Conservation (phyloP, 2,888 invertebrate species). For the Helicoverpa assulta region DNA sequence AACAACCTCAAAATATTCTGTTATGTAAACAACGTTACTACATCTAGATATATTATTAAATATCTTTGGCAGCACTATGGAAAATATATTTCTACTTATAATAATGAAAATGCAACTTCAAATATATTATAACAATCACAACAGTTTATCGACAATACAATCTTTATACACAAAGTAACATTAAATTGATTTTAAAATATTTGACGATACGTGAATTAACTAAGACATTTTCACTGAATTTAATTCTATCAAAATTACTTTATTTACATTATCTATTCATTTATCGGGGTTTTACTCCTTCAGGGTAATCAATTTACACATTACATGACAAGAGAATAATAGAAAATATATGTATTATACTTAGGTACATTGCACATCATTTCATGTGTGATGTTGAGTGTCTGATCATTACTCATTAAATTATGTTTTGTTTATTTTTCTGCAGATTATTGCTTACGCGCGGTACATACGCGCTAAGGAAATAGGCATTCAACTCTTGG, state of each 20-base stretch:
- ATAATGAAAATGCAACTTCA: slow-evolving; percentile 89
- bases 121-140: slow-evolving; percentile 88
- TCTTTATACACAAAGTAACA: slow-evolving; percentile 79
- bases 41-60: slow-evolving; percentile 85
- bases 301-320: slow-evolving; percentile 80
- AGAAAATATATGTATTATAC: slow-evolving; percentile 74
- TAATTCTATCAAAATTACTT: slow-evolving; percentile 79
- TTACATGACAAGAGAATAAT: slow-evolving; percentile 74
- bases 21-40: slow-evolving; percentile 88
- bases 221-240: slow-evolving; percentile 70
- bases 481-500: slow-evolving; percentile 56
- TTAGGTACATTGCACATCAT: slow-evolving; percentile 77
- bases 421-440: slow-evolving; percentile 28
- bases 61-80: slow-evolving; percentile 91
- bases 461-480: slow-evolving; percentile 26
- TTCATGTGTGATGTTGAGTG: slow-evolving; percentile 66
- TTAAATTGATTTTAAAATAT: slow-evolving; percentile 77
- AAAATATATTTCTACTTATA: slow-evolving; percentile 89
- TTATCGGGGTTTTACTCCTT: slow-evolving; percentile 87
- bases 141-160: slow-evolving; percentile 86
- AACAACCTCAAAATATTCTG: slow-evolving; percentile 87
- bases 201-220: slow-evolving; percentile 74
- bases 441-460: slow-evolving; percentile 35
- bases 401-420: slow-evolving; percentile 24
- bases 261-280: slow-evolving; percentile 82